Conservation (phyloP, 2,113 vertebrate species). For the Phainopepla nitens region DNA sequence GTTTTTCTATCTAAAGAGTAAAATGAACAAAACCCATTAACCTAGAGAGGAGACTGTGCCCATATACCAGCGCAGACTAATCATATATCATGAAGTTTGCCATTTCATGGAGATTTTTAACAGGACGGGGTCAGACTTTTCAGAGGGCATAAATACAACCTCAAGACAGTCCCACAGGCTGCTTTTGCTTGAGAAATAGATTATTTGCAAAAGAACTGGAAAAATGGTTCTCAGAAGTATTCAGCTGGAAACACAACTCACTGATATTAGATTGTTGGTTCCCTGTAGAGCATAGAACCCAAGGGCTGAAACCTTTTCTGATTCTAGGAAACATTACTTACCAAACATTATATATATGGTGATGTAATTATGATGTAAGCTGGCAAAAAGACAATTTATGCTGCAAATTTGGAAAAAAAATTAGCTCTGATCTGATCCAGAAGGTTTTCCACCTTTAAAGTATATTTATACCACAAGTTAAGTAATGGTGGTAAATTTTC, state of each 20-base stretch:
- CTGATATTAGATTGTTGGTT: not conserved
- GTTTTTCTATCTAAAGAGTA: not conserved
- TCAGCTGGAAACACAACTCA: not conserved
- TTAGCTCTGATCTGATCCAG: not conserved
- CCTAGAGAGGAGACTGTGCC: not conserved
- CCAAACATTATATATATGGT: not conserved
- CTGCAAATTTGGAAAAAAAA: not conserved
- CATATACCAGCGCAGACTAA: not conserved
- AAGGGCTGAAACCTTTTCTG: not conserved
- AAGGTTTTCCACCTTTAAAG: not conserved
- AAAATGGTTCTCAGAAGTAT: not conserved
- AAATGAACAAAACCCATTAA: not conserved
- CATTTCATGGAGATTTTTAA: not conserved
- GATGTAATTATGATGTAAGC: slow-evolving; percentile 24
- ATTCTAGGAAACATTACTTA: not conserved
- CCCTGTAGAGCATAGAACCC: not conserved
- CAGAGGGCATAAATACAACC: not conserved
- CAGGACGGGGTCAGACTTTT: not conserved
- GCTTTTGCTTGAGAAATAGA: not conserved
- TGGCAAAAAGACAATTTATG: not conserved
- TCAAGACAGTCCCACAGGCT: not conserved
- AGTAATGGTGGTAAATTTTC: not conserved
- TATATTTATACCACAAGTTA: not conserved
- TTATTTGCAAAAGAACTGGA: not conserved
- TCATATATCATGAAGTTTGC: not conserved